A percentile compares a stretch with the other conserved stretches of the same genome.
These are phyloP conservation scores for Stigmatopora argus DNA, from an alignment of 2,113 vertebrate genomes.

Conservation along the genomic window DNA sequence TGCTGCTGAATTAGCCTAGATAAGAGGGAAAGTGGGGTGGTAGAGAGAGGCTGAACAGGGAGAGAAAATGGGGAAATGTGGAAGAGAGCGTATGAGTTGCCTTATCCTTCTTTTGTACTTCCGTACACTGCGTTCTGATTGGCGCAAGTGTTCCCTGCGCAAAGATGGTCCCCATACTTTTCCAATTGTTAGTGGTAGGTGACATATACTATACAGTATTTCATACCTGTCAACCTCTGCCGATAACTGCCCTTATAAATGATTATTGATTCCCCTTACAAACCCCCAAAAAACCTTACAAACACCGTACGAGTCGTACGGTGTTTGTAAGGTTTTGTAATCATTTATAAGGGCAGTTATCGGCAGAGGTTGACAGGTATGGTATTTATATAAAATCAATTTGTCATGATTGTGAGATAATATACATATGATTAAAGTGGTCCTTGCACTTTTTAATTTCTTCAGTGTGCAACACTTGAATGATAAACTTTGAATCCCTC, in stretches of 20 bases:
- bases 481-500: background rate
- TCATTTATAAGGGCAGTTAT: too few relatives aligned
- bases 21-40: conserved; percentile 46
- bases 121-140: conserved; percentile 10
- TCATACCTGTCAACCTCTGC: too few relatives aligned
- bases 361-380: too few relatives aligned
- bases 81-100: conserved; percentile 22
- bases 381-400: too few relatives aligned
- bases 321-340: too few relatives aligned
- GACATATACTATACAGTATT: background rate
- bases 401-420: background rate
- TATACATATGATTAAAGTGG: background rate
- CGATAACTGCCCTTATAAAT: too few relatives aligned
- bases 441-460: background rate
- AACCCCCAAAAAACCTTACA: too few relatives aligned
- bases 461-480: background rate
- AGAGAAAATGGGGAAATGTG: conserved; percentile 42
- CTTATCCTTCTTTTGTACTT: conserved; percentile 32
- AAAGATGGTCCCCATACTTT: background rate
- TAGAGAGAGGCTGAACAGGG: conserved; percentile 29
- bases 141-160: conserved; percentile 1
- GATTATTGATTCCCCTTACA: too few relatives aligned
- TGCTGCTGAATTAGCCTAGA: conserved; percentile 68
- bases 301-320: too few relatives aligned
- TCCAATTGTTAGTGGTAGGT: background rate